Conservation (phyloP, 2,113 vertebrate genomes). For the Sorex fumeus region DNA sequence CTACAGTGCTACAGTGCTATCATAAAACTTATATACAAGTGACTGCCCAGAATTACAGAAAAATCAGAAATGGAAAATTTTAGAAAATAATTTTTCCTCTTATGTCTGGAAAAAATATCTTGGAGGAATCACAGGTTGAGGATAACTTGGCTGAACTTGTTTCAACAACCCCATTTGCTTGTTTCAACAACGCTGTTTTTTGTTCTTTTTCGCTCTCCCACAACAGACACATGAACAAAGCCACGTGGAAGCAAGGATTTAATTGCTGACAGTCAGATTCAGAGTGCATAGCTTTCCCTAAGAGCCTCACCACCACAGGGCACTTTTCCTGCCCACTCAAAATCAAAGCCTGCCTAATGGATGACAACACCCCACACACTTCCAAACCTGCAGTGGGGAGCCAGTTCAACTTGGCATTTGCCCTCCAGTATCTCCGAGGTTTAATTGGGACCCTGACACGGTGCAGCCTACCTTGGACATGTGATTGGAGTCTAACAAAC, state of each 20-base stretch:
- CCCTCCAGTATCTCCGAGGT: not conserved
- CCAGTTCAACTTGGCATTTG: not conserved
- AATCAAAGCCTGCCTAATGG: not conserved
- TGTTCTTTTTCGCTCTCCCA: not conserved
- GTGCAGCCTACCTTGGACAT: accelerated
- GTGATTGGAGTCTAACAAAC: not conserved
- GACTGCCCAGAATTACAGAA: conserved; percentile 58
- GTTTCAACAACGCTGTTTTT: not conserved
- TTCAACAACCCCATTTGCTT: not conserved
- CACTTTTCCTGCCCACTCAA: not conserved
- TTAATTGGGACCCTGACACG: not conserved
- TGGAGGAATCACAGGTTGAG: conserved; percentile 40
- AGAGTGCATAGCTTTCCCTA: no score
- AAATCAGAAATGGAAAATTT: conserved; percentile 76
- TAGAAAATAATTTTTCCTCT: conserved; percentile 70
- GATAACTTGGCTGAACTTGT: conserved; percentile 31
- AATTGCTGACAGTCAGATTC: not conserved
- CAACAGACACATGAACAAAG: not conserved
- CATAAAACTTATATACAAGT: conserved; percentile 55
- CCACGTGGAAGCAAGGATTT: not conserved
- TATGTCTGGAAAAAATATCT: conserved; percentile 52
- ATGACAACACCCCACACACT: not conserved
- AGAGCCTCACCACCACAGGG: not conserved
- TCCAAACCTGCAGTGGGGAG: no score
- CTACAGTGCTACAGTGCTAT: no score